Base-by-base conservation (phyloP, 2,113 vertebrate genomes). In the Apodemus speciosus region DNA sequence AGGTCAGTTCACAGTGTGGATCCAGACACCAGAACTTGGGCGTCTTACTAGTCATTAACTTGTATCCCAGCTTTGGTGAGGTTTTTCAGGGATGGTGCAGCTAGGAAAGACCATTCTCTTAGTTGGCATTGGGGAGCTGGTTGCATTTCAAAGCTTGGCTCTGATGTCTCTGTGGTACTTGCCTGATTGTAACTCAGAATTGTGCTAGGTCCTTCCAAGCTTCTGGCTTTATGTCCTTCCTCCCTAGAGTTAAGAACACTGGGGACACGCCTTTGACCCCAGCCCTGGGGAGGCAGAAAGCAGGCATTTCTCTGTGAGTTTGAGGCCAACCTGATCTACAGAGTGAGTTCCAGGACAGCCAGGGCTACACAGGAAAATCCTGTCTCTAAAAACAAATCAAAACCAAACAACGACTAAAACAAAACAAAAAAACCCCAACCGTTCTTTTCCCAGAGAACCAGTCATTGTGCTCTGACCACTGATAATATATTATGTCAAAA, bases 81-180 rank as follows among this genome's bases (percentile, higher is more conserved):
- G 21, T 6, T 40, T 93, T 83, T 30, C 43, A 92, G 56, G 72
- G 79, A 89, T 80, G 56, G 38, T 38, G 1, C 30, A 73, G 64
- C 30, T 38, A 69, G 80, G 77, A 84, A 95, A 80, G 49, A 84
- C 8, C 77, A 89, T 79, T 85, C 51, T 92, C 15, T 64, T 56
- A n/a, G 43, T 56, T 85, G 25, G 64, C 49, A 35, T 58, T 43
- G 87, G 76, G 68, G 53, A 88, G 87, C 85, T 38, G 72, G 27
- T 56, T 49, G 27, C 35, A 11, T 43, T 94, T 95, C 58, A 64
- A 60, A 95, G 68, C 30, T 58, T 51, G 93, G 40, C 58, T 88
- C 84, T 86, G 58, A 51, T 75, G 64, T 60, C n/a, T 95, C 9
- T 64, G 90, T 76, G 27, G 46, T 64, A 77, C 92, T 94, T 87